phyloP scores from a whole-genome alignment of 2,113 vertebrate genomes.

The Gracilinanus agilis region DNA sequence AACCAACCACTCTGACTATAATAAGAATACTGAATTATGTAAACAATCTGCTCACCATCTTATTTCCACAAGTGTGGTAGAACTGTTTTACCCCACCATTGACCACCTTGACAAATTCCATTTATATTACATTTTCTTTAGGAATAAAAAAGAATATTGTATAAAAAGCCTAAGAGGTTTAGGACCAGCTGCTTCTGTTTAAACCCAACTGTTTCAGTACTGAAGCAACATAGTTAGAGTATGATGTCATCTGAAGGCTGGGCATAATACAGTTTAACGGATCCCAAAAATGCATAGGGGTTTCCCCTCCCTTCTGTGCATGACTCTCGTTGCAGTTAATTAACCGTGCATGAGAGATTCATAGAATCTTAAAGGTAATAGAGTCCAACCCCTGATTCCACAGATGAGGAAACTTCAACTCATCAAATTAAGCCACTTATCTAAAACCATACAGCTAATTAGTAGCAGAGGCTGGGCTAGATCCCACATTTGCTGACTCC shows the following conservation, averaged over 20 bases:
- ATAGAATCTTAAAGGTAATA: neutral
- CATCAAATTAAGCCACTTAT: neutral
- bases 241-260: slow-evolving; percentile 74
- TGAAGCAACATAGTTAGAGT: slow-evolving; percentile 67
- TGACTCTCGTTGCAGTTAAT: slow-evolving; percentile 34
- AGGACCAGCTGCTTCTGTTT: slow-evolving; percentile 82
- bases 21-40: slow-evolving; percentile 32
- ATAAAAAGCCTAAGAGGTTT: slow-evolving; percentile 56
- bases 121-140: slow-evolving; percentile 74
- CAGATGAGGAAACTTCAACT: slow-evolving; percentile 35
- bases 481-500: neutral
- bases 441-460: neutral
- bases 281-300: slow-evolving; percentile 69
- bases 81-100: slow-evolving; percentile 38
- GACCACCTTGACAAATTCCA: slow-evolving; percentile 73
- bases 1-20: neutral
- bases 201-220: slow-evolving; percentile 76
- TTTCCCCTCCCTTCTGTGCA: slow-evolving; percentile 52
- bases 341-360: slow-evolving; percentile 45
- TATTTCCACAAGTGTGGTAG: slow-evolving; percentile 57
- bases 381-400: neutral
- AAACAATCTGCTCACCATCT: slow-evolving; percentile 35
- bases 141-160: slow-evolving; percentile 62
- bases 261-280: slow-evolving; percentile 62
- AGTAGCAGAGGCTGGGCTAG: neutral